Conservation (phyloP, 2,113 vertebrate species). For the Pelecanus crispus region DNA sequence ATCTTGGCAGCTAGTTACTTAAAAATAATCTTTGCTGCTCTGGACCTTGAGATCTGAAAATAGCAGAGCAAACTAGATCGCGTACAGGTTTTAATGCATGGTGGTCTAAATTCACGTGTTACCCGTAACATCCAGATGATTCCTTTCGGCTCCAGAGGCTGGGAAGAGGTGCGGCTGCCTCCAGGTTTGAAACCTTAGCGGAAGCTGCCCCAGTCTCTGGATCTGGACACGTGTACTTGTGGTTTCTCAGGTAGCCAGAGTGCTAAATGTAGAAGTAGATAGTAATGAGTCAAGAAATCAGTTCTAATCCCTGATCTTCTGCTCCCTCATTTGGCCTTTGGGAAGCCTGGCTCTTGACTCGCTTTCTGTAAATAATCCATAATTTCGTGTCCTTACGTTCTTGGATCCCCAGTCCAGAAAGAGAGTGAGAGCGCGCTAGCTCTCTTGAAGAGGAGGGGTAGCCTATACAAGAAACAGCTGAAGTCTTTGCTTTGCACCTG, state of each 20-base stretch:
- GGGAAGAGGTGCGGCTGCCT: neutral
- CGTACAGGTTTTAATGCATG: neutral
- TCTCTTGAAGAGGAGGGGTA: neutral
- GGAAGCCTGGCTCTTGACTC: neutral
- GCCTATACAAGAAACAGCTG: neutral
- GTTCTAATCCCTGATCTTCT: neutral
- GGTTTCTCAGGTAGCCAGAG: neutral
- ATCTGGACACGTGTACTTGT: fast-evolving
- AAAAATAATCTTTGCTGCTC: neutral
- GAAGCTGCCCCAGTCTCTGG: neutral
- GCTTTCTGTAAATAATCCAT: neutral
- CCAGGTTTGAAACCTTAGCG: neutral
- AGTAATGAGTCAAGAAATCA: neutral
- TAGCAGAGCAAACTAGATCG: neutral
- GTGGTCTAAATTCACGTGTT: neutral
- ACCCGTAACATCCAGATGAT: neutral
- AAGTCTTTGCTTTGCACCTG: neutral
- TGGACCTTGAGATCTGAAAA: neutral
- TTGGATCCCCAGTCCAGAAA: neutral
- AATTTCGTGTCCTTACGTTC: neutral
- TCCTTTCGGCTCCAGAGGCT: neutral
- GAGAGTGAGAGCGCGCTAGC: fast-evolving
- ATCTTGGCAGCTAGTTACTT: neutral
- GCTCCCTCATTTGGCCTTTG: neutral
- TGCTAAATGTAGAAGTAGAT: neutral